Conservation (phyloP, 2,113 vertebrate genomes). For the Ailuropoda melanoleuca region DNA sequence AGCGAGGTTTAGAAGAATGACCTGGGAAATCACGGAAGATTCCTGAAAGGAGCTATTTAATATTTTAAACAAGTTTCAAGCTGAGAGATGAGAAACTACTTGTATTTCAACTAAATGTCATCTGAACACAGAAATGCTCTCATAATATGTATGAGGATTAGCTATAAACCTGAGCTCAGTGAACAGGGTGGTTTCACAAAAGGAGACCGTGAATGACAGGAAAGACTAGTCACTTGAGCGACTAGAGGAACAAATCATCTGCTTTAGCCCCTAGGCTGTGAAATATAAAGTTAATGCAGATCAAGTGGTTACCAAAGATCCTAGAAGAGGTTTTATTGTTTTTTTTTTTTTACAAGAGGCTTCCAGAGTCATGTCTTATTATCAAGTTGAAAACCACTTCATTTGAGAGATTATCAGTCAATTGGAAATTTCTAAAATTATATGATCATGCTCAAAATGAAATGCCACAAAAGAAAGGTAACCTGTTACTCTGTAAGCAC, state of each 20-base stretch:
- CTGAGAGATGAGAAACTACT: conserved; percentile 31
- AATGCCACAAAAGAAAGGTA: conserved; percentile 14
- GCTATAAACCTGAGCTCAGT: background rate
- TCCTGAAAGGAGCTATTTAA: conserved; percentile 6
- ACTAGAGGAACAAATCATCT: background rate
- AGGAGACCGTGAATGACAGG: background rate
- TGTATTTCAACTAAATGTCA: background rate
- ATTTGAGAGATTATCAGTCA: conserved; percentile 5
- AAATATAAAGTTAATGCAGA: conserved; percentile 39
- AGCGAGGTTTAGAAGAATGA: background rate
- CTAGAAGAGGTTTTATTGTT: background rate
- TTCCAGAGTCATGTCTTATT: background rate
- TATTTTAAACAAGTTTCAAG: conserved; percentile 34
- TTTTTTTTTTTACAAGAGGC: background rate
- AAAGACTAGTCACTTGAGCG: background rate
- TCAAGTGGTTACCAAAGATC: conserved; percentile 23
- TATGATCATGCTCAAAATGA: background rate
- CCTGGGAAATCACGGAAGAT: conserved; percentile 36
- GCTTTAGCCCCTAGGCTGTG: background rate
- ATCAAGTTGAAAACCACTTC: conserved; percentile 34
- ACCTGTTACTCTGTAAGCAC: background rate
- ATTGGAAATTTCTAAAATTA: conserved; percentile 32
- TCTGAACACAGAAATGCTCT: conserved; percentile 30
- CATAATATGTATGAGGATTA: background rate
- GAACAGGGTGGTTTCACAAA: conserved; percentile 20